These are phyloP conservation scores for Oostethus manadensis DNA, from an alignment of 2,113 vertebrate genomes.

Conservation along the genomic window DNA sequence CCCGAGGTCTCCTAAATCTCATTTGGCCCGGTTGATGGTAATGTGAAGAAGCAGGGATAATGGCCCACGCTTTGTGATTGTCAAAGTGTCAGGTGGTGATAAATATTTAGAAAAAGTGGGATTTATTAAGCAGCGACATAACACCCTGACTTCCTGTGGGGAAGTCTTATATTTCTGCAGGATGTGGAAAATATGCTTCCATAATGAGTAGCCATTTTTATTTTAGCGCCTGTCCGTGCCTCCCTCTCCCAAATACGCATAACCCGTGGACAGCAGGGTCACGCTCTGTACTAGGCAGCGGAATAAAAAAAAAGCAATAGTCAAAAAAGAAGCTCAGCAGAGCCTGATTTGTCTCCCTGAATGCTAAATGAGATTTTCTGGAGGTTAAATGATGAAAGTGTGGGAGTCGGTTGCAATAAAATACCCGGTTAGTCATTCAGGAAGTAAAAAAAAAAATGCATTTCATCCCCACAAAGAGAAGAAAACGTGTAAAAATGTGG, in stretches of 20 bases:
- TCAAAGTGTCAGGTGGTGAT: neutral
- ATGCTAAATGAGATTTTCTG: constrained; percentile 38
- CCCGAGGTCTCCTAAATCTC: constrained; percentile 18
- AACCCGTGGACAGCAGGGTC: no score
- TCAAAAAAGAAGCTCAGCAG: constrained; percentile 13
- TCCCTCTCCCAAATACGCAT: no score
- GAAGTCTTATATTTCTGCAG: constrained; percentile 10
- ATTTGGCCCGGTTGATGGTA: constrained; percentile 34
- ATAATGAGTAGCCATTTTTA: neutral
- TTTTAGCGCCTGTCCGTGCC: neutral
- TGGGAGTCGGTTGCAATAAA: constrained; percentile 36
- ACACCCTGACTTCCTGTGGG: neutral
- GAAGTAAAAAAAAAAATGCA: constrained; percentile 21
- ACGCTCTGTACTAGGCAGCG: constrained; percentile 4
- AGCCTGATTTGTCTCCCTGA: neutral
- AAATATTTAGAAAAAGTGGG: constrained; percentile 6
- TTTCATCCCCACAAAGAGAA: constrained; percentile 22
- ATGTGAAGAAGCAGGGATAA: constrained; percentile 18
- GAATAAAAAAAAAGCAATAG: constrained; percentile 12
- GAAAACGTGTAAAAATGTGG: neutral
- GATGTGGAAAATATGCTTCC: constrained; percentile 2
- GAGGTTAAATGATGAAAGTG: constrained; percentile 38
- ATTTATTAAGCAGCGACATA: constrained; percentile 7
- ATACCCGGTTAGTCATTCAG: constrained; percentile 35
- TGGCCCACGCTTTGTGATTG: constrained; percentile 1